Percentiles rank a stretch among this genome's conserved stretches.
phyloP scores from a whole-genome alignment of 2,888 invertebrate genomes.

The Pemphredon lugubris region DNA sequence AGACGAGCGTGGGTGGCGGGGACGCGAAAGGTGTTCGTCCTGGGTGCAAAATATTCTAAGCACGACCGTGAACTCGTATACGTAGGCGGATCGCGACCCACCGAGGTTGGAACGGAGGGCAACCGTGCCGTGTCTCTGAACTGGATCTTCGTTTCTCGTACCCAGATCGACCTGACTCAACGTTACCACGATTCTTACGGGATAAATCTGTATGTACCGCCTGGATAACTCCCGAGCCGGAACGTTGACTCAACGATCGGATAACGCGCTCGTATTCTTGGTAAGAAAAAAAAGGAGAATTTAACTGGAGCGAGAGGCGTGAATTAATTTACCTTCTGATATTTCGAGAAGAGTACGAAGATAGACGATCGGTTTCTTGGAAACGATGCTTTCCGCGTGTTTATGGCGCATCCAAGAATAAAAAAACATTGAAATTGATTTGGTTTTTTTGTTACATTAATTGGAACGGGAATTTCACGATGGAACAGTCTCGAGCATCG shows the following conservation, averaged over 20 bases:
- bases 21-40: no score
- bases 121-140: conserved; percentile 20
- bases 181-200: conserved; percentile 4
- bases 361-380: no score
- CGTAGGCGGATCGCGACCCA: conserved; percentile 9
- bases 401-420: no score
- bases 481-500: no score
- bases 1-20: no score
- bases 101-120: conserved; percentile 20
- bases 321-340: not conserved
- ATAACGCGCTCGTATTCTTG: conserved; percentile 2
- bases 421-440: no score
- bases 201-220: conserved; percentile 24
- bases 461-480: no score
- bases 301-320: not conserved
- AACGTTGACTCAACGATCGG: conserved; percentile 6
- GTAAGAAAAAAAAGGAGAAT: not conserved
- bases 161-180: conserved; percentile 13
- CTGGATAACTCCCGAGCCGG: conserved; percentile 11
- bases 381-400: no score
- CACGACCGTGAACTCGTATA: no score
- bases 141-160: conserved; percentile 25
- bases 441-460: no score
- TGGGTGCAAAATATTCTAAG: no score
- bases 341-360: no score